Base-by-base conservation (phyloP, 2,113 vertebrate genomes). In the Plotosus lineatus region DNA sequence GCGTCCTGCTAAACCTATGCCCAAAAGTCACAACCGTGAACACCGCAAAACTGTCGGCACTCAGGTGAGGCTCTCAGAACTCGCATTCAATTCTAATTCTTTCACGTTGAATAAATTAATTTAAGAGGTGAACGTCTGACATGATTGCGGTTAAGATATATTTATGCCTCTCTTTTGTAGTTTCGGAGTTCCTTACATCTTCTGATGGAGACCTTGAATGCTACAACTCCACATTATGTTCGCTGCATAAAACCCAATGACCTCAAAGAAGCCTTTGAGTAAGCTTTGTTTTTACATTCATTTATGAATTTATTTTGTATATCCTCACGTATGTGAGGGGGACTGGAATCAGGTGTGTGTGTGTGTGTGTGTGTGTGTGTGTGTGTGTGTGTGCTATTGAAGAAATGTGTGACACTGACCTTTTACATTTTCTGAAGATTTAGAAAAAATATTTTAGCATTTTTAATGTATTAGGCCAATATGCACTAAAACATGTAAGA, bases 201-300 rank as follows among this genome's bases (percentile, higher is more conserved):
- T 56, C 94, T 99, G 55, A 98, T 98, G 97, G 97, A 98, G 85
- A 98, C 97, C 0, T 90, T 99, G 86, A 98, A 99, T 0, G 95
- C 95, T 60, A 99, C 97, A 0, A 98, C 95, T 0, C 97, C 97
- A 0, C 97, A 99, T 86, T 99, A 98, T 0, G 97, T 99, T 33
- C 96, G 97, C 88, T 99, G 97, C 89, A 96, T 99, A 92, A 99
- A 99, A 85, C 97, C 97, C 7, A 99, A 99, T 0, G 96, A 99
- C 0, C 77, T 89, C 40, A 99, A 98, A 75, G 94, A 96, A 42
- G 84, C 95, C 0, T 99, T 99, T 88, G 92, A 90, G 97, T 99
- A 88, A 95, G 97, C 94, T 80, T 55, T 33, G 55, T 79, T 26
- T 69, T 19, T 66, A 31, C 6, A 42, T 44, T 6, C 9, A 46